A percentile compares a stretch with the other conserved stretches of the same genome.
Evolutionary conservation across 1,140 invertebrate genomes (phyloP).

Genomic region (Anagrus nilaparvatae): DNA sequence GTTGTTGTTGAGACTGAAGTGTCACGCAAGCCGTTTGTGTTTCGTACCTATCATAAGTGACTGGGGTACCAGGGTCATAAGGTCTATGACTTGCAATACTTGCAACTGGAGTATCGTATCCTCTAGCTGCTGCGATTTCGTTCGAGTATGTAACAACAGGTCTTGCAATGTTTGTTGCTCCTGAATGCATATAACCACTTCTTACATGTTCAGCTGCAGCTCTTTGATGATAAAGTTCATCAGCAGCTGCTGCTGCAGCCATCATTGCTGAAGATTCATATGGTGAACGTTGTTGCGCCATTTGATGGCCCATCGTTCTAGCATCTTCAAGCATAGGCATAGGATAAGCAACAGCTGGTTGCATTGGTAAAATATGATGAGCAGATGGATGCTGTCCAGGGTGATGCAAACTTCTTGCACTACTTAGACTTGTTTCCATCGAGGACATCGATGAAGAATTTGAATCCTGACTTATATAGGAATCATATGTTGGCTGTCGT

Average conservation of each 20-base stretch:
- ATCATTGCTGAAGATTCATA: conserved; percentile 52
- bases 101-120: conserved; percentile 47
- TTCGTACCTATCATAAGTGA: conserved; percentile 50
- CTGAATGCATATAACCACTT: conserved; percentile 37
- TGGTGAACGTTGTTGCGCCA: conserved; percentile 51
- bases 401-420: conserved; percentile 32
- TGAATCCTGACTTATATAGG: conserved; percentile 52
- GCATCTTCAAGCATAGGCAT: conserved; percentile 42
- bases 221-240: conserved; percentile 38
- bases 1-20: conserved; percentile 44
- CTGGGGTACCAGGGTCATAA: conserved; percentile 46
- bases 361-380: conserved; percentile 38
- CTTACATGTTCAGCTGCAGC: conserved; percentile 34
- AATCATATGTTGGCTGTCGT: conserved; percentile 45
- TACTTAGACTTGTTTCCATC: conserved; percentile 55
- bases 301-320: conserved; percentile 43
- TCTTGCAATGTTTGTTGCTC: conserved; percentile 40
- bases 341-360: conserved; percentile 34
- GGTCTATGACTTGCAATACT: conserved; percentile 35
- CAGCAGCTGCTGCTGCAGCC: conserved; percentile 31
- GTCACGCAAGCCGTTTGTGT: conserved; percentile 45
- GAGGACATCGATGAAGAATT: conserved; percentile 63
- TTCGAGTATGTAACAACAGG: conserved; percentile 54
- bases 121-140: conserved; percentile 42
- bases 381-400: conserved; percentile 25